These are phyloP conservation scores for Nothocercus nigrocapillus DNA, from an alignment of 2,113 vertebrate genomes.

Conservation along the genomic window DNA sequence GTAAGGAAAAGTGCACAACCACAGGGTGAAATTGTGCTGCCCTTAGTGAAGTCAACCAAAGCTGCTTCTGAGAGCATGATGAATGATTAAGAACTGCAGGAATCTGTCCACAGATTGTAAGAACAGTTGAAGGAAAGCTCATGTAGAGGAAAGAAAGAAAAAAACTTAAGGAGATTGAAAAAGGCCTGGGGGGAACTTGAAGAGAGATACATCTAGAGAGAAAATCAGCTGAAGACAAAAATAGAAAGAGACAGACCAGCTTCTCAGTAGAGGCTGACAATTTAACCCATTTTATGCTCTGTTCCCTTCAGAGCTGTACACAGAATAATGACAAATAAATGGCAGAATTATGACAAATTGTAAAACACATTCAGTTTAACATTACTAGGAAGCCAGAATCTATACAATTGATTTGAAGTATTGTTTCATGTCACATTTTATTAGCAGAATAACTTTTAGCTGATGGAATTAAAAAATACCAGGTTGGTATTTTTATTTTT, in stretches of 20 bases:
- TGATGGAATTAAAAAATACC: background rate
- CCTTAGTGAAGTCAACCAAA: conserved; percentile 45
- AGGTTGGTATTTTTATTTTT: background rate
- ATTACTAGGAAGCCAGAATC: background rate
- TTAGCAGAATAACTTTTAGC: background rate
- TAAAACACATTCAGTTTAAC: background rate
- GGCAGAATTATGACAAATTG: background rate
- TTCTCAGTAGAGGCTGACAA: background rate
- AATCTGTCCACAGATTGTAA: conserved; percentile 28
- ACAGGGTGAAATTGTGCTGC: conserved; percentile 6
- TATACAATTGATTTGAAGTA: background rate
- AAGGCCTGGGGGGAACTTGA: conserved; percentile 15
- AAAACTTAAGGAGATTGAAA: background rate
- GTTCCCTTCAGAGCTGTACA: background rate
- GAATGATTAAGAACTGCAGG: conserved; percentile 45
- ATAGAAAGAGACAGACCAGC: background rate
- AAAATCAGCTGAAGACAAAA: conserved; percentile 26
- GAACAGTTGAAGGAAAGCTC: conserved; percentile 52
- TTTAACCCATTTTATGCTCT: background rate
- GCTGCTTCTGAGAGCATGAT: conserved; percentile 23
- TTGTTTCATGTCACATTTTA: background rate
- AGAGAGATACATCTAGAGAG: background rate
- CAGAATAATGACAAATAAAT: background rate
- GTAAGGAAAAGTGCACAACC: conserved; percentile 32
- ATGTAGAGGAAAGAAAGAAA: background rate